Conservation (phyloP, 2,113 vertebrate genomes). For the Solenodon paradoxus region DNA sequence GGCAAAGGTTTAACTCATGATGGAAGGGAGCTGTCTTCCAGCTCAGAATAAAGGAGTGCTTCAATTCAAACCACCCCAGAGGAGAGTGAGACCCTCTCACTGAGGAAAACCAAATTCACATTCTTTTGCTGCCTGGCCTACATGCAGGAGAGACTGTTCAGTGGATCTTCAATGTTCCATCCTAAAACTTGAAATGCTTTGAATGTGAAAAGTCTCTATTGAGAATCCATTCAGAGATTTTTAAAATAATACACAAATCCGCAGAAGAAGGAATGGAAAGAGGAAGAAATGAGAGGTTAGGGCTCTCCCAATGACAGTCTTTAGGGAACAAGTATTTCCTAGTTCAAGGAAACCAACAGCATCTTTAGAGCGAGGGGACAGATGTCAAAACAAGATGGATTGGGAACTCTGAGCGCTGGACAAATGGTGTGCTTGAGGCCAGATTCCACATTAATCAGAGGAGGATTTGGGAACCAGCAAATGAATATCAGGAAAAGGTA, state of each 20-base stretch:
- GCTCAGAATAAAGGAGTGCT: neutral
- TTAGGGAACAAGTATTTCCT: neutral
- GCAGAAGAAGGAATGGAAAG: neutral
- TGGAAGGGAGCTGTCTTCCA: neutral
- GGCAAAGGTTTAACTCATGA: too few relatives aligned
- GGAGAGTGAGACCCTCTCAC: neutral
- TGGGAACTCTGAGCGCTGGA: neutral
- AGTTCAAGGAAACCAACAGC: neutral
- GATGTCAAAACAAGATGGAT: neutral
- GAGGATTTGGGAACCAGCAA: neutral
- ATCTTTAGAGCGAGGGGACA: neutral
- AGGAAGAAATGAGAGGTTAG: neutral
- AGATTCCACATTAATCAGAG: neutral
- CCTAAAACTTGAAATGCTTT: neutral
- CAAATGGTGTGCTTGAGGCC: neutral
- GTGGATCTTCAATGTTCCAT: too few relatives aligned
- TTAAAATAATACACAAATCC: neutral
- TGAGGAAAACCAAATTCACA: neutral
- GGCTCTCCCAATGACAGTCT: neutral
- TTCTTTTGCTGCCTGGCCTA: neutral
- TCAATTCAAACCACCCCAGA: accelerated
- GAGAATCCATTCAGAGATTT: neutral
- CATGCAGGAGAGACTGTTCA: accelerated
- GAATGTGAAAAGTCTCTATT: neutral
- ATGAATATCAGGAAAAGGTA: neutral